Evolutionary conservation across 2,113 vertebrate species (phyloP), one percentile per base, ranked within the genome.

Genomic region (Antechinus flavipes): DNA sequence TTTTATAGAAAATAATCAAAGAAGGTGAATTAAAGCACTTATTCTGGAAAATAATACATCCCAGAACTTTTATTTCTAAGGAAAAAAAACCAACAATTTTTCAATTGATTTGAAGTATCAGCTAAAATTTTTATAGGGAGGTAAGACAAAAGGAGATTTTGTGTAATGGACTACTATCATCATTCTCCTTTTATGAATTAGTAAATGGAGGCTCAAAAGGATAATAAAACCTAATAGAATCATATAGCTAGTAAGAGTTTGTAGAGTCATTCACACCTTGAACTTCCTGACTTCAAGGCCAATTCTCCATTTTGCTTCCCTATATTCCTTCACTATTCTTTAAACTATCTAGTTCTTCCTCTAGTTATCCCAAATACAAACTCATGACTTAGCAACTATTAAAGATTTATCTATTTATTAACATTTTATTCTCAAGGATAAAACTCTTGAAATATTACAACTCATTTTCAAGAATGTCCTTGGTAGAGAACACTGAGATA

Each of bases 351-450:
- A 95, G 8, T 50, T 94, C 89, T 94, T 91, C 93, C 95, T 93
- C 92, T 98, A 95, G 94, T 91, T 96, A 52, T 94, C 93, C 92
- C 93, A 92, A 98, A 97, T 8, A 97, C 10, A 98, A 92, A 61
- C 90, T 53, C n/a, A 90, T 90, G 95, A 97, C 54, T 95, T 97
- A 94, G 94, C 91, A 98, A 76, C 58, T 97, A 92, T 95, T 95
- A 76, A 95, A 98, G 94, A 98, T 98, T 97, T 98, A 96, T 96
- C 92, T 98, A 95, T 96, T 97, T 96, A 97, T 97, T 97, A 98
- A 95, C 90, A 97, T 98, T 98, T 97, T 97, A 96, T 89, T 91
- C 94, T 94, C 30, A 91, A 94, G 95, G 95, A 97, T 96, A 98
- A 96, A 98, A 97, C 93, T 97, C 95, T 54, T 97, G 93, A 95